phyloP scores from a whole-genome alignment of 1,140 invertebrate species.

The Cotesia typhae region DNA sequence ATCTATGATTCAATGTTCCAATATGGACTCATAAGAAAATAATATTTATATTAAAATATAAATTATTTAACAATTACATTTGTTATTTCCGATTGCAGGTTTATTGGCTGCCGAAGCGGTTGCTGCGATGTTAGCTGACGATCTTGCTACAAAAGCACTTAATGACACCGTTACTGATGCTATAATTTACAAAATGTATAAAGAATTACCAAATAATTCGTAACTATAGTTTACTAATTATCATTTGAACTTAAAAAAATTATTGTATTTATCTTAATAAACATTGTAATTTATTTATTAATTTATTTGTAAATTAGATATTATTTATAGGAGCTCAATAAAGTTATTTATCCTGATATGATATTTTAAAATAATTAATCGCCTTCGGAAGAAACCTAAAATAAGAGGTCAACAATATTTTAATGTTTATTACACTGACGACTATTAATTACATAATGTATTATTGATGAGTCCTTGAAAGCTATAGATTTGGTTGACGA shows the following conservation, averaged over 20 bases:
- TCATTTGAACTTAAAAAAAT: neutral
- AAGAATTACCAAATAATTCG: slow-evolving; percentile 50
- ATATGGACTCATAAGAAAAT: neutral
- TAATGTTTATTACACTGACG: no score
- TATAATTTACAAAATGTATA: slow-evolving; percentile 61
- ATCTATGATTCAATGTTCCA: no score
- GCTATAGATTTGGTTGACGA: no score
- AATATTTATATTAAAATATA: neutral
- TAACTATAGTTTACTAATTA: neutral
- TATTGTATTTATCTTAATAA: neutral
- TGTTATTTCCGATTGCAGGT: slow-evolving; percentile 51
- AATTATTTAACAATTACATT: neutral
- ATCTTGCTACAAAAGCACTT: slow-evolving; percentile 59
- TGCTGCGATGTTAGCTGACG: slow-evolving; percentile 62
- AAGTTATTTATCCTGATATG: neutral
- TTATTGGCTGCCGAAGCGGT: slow-evolving; percentile 62
- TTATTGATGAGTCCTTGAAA: no score
- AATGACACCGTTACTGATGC: slow-evolving; percentile 57
- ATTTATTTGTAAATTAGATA: neutral
- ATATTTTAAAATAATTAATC: neutral
- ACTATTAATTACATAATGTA: no score
- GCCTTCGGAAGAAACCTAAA: no score
- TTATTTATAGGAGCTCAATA: neutral
- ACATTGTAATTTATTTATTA: neutral
- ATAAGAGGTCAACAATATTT: no score